Base-by-base conservation (phyloP, 2,797 vertebrate species). In the Neoniphon sammara region DNA sequence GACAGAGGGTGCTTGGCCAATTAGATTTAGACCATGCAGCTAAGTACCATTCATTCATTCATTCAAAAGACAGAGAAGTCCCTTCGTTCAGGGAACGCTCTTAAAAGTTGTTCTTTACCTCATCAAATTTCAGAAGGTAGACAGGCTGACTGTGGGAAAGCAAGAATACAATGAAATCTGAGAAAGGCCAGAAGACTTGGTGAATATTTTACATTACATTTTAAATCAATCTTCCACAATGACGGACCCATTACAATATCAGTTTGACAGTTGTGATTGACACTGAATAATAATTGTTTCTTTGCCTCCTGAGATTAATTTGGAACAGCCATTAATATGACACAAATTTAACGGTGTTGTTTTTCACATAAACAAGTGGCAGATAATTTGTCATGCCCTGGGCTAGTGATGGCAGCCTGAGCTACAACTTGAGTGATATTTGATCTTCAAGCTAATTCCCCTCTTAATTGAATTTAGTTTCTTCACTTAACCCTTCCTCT, bases 1-100 rank as follows among this genome's bases (percentile, higher is more conserved):
- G 88, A 89, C 88, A 88, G 88, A 68, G 73, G 80, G 75, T 66
- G 85, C 87, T 91, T 85, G 80, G 84, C 89, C 83, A 87, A 93
- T 91, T 93, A 88, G 78, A 85, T 88, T 91, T 86, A 80, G 80
- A 34, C 76, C 71, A 63, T 80, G 73, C 17, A 73, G 70, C 75
- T 83, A 87, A 86, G 72, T 81, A 78, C 63, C 77, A 78, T 77
- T 83, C 42, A 47, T 50, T 62, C 34, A 27, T 77, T 83, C 66
- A 86, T 73, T 84, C 64, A 88, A 84, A 86, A 85, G 66, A 39
- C 54, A 70, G 64, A 83, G 27, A 87, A 86, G 82, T 60, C 55
- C 64, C 60, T 21, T 66, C 42, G 23, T 76, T 77, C 42, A 84
- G 47, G 66, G 21, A 61, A 62, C 9, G 60, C 25, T 34, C 20